phyloP scores from a whole-genome alignment of 1,140 invertebrate genomes.

The Nasonia longicornis region DNA sequence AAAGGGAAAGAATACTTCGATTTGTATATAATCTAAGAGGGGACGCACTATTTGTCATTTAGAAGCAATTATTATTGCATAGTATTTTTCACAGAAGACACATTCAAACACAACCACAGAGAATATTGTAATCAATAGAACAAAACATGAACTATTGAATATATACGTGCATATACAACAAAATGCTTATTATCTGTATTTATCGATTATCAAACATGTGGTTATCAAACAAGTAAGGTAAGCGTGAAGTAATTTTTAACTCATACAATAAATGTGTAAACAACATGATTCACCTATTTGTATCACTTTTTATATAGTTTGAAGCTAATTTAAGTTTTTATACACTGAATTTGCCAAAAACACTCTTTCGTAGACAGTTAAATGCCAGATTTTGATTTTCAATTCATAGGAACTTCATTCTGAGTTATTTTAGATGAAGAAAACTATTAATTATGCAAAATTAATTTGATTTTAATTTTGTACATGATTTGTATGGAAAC shows the following conservation, averaged over 20 bases:
- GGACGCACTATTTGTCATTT: slow-evolving; percentile 7
- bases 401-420: neutral
- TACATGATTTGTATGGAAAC: neutral
- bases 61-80: neutral
- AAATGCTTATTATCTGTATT: slow-evolving; percentile 4
- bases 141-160: neutral
- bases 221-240: slow-evolving; percentile 1
- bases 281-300: neutral
- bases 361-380: neutral
- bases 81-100: slow-evolving; percentile 15
- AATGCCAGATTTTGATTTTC: neutral
- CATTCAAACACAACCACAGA: neutral
- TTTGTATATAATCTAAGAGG: slow-evolving; percentile 32
- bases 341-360: slow-evolving; percentile 1
- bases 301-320: slow-evolving; percentile 4
- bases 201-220: slow-evolving; percentile 11
- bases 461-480: neutral
- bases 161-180: neutral
- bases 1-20: slow-evolving; percentile 2
- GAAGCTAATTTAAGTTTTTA: neutral
- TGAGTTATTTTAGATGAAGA: neutral
- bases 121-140: neutral
- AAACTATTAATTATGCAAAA: neutral
- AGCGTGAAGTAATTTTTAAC: neutral
- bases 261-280: neutral